Evolutionary conservation across 2,888 invertebrate species (phyloP), one percentile per base, ranked within the genome.

Genomic region (Pedicia rivosa): DNA sequence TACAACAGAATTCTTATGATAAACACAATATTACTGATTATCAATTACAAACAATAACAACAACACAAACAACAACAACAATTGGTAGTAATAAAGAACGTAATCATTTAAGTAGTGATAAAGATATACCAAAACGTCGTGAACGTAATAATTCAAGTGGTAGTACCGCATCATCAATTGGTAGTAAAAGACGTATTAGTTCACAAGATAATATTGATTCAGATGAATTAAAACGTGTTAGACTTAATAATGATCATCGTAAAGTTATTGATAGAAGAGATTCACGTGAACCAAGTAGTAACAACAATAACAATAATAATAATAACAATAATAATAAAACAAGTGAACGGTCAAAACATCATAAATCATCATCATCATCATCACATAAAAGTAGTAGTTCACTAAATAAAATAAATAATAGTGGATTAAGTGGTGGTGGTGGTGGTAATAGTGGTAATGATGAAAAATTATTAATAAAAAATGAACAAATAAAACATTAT

Each of bases 171-270:
- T 10, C 28, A 9, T 19, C 15, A 2, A 22, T 24, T 31, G 22
- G 30, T 31, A 7, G 13, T 5, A 86, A 86, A 57, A 67, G 86
- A 35, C 68, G 84, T 41, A 70, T 81, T 50, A 83, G 83, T 44
- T 79, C 79, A 2, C 83, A 84, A 53, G 84, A 84, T 40, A 70
- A 68, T 49, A 54, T 65, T 35, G 70, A 72, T 45, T 61, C 65
- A 36, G 76, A 79, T 41, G 71, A 72, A 10, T 53, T 65, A 3
- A 80, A 80, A 49, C 71, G 73, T 43, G 63, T 66, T 45, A 77
- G 72, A 56, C 63, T 67, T 39, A 68, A 63, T 25, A 52, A 58
- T 9, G 66, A 68, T 26, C 62, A 65, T 42, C 59, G 60, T 42
- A 72, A 70, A 50, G 47, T 62, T 33, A 52, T 60, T 3, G 74